Evolutionary conservation across 2,797 vertebrate species (phyloP).

Genomic region (Anabacerthia variegaticeps): DNA sequence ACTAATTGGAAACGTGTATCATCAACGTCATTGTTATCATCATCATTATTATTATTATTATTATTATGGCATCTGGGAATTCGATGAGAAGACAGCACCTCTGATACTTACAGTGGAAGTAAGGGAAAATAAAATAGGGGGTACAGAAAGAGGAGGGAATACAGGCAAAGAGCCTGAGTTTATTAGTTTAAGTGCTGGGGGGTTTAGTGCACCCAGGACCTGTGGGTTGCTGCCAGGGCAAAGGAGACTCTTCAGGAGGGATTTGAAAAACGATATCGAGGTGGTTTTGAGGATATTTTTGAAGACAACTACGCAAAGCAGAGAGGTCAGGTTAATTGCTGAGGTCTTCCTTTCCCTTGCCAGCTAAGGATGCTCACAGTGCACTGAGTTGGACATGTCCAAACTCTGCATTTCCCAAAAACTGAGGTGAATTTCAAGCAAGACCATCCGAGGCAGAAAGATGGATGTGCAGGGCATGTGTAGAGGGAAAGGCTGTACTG

Average conservation of each 20-base stretch:
- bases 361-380: not conserved
- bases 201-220: not conserved
- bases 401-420: not conserved
- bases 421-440: not conserved
- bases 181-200: not conserved
- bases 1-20: not conserved
- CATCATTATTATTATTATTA: not conserved
- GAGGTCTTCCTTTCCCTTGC: not conserved
- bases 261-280: not conserved
- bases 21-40: not conserved
- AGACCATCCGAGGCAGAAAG: not conserved
- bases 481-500: not conserved
- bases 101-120: not conserved
- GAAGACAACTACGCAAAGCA: not conserved
- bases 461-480: rapidly evolving
- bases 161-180: not conserved
- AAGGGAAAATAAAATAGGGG: not conserved
- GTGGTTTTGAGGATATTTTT: not conserved
- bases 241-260: not conserved
- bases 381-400: not conserved
- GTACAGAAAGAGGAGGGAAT: not conserved
- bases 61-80: not conserved
- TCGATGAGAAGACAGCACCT: not conserved
- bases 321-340: not conserved
- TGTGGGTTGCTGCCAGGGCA: not conserved